Base-by-base conservation (phyloP, 1,140 invertebrate species). In the Coptotermes formosanus region DNA sequence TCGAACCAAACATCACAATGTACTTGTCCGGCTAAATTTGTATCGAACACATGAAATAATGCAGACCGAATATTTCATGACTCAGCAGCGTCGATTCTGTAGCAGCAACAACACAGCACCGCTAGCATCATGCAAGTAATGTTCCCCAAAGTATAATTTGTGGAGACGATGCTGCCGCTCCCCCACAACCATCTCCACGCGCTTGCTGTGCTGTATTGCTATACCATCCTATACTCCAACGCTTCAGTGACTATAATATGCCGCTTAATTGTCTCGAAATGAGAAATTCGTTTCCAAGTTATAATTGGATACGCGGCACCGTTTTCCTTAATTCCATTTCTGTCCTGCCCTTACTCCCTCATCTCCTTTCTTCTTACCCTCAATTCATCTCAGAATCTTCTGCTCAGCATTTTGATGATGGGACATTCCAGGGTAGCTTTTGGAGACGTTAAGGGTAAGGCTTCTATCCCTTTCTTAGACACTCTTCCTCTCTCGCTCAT, bases 181-280 rank as follows among this genome's bases (percentile, higher is more conserved):
- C 85, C 86, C 44, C 86, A 86, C 87, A 86, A 32, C 38, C 75
- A 86, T 85, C 85, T n/a, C 69, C 86, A 52, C 48, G 85, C 44
- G 85, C 87, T 86, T 85, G 86, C 86, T 87, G 85, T 87, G 87
- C 88, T 90, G 90, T 90, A 90, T 90, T 90, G 89, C 86, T 87
- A 44, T 82, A 25, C 85, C 85, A 88, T 88, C 89, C 86, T 87
- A 43, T 52, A 38, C 69, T 55, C 88, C 88, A 88, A 89, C 89
- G 90, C 89, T 90, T 88, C 89, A 89, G 87, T 88, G 90, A 89
- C 89, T 90, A 90, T 91, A 91, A 91, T 91, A 91, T 91, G 90
- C 89, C 90, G 89, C 90, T 91, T 91, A 91, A 91, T 91, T 91
- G 90, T 91, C 89, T 89, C 90, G 90, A 90, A 91, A 91, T 91